Evolutionary conservation across 2,888 invertebrate genomes (phyloP), one percentile per base, ranked within the genome.

Genomic region (Mechanitis mazaeus): DNA sequence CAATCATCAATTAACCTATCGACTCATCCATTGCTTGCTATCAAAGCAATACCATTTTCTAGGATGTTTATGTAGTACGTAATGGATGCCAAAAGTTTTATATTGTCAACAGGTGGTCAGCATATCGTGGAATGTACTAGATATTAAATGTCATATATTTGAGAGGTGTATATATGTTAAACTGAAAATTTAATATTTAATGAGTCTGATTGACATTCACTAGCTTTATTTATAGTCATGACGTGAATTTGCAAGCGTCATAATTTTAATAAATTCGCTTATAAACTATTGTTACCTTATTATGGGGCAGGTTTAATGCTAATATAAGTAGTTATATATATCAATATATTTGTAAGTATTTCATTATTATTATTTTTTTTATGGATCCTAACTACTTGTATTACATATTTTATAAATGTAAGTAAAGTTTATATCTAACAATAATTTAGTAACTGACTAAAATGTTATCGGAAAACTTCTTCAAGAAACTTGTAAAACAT

Each of bases 131-230:
- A 20, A 35, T 12, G 59, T 63, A 58, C 60, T 45, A 31, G 31
- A 42, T 59, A 45, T 54, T 53, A 55, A 60, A 62, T 66, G 68
- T 65, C 63, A 65, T 68, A 63, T 69, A 65, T 65, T 62, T 59
- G 61, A 63, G 63, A 73, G 69, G 66, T 72, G 69, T 69, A 64
- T 64, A 6, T 35, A 57, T 62, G 63, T 54, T 67, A 61, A 63
- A 59, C 63, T 73, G 80, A 76, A 78, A 78, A 75, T 76, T 79
- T 78, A 79, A 83, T 79, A 75, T 72, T 73, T 76, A 78, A 81
- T 78, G 76, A 75, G 72, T 66, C 70, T 74, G 71, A 74, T 72
- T 76, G 75, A 73, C 72, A 70, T 60, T 57, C 54, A 47, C 66
- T 63, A 61, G 46, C 63, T 67, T 68, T 69, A 66, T 69, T 68